Conservation (phyloP, 2,888 invertebrate genomes). For the Schizaphis graminum region DNA sequence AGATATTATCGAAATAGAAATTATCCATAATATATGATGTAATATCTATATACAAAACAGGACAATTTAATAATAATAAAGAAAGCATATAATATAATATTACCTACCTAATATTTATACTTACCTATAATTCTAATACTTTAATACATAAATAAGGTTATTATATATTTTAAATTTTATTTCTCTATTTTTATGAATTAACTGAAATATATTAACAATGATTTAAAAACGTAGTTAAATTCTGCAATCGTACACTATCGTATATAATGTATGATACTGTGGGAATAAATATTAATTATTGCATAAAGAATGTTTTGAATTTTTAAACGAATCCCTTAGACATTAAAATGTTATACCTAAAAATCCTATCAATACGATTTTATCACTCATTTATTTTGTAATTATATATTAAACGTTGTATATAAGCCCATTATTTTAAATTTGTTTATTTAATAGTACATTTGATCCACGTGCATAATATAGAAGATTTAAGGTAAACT, state of each 20-base stretch:
- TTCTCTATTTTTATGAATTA: background rate
- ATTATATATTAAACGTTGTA: background rate
- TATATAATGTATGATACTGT: background rate
- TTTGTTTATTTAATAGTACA: background rate
- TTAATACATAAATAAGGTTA: too few relatives aligned
- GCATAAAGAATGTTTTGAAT: background rate
- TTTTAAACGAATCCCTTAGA: background rate
- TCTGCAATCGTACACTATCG: background rate
- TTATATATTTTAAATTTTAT: background rate
- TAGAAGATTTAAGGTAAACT: background rate
- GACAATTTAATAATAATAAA: conserved; percentile 7
- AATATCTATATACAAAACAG: background rate
- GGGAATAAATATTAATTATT: background rate
- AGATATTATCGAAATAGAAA: background rate
- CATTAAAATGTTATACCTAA: background rate
- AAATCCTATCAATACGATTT: background rate
- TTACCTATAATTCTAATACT: too few relatives aligned
- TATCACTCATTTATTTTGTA: background rate
- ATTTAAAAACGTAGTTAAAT: background rate
- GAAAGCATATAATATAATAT: background rate
- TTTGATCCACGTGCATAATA: background rate
- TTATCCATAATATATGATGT: background rate
- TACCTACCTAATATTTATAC: background rate
- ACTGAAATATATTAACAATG: background rate
- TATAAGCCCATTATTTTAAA: background rate